Evolutionary conservation across 2,888 invertebrate species (phyloP), one percentile per base, ranked within the genome.

Genomic region (Mythimna albipuncta): DNA sequence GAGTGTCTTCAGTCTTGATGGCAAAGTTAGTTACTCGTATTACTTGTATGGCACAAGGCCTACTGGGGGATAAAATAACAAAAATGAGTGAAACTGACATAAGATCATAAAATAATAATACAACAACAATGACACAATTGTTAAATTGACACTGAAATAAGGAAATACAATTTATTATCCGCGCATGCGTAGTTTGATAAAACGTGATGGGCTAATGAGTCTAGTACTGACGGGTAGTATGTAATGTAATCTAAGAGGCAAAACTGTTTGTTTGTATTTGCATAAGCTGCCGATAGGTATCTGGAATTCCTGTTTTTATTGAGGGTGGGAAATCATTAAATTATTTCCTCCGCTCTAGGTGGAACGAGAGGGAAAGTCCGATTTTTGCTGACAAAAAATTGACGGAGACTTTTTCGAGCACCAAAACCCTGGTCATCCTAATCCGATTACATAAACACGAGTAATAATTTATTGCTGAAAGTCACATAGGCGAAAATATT

Each of bases 111-210:
- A 35, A 54, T 44, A 35, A 66, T 72, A 38, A 63, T 35, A 54
- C 35, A 35, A 44, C 55, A 35, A 44, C 55, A 55, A 57, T 65
- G 71, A 62, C 63, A 76, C 71, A 64, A 38, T 58, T 67, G 19
- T 35, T 75, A 69, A 63, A 80, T 74, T 78, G 38, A 64, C 62
- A 70, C 59, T 64, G 59, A 68, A 77, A 67, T 63, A 71, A 65
- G 77, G 77, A 68, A 81, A 79, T 61, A 66, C 59, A 75, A 70
- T 69, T 32, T 64, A n/a, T 16, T 32, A 44, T 26, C 41, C n/a
- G 26, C 62, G 67, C 44, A 52, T 63, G 47, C 21, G 66, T 44
- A 16, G 62, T 65, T 64, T 35, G n/a, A 68, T 54, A 55, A 67
- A 41, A 72, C 58, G 59, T 55, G 44, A 52, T 52, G 38, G 13